Base-by-base conservation (phyloP, 1,140 invertebrate genomes). In the Drosophila sturtevanti region DNA sequence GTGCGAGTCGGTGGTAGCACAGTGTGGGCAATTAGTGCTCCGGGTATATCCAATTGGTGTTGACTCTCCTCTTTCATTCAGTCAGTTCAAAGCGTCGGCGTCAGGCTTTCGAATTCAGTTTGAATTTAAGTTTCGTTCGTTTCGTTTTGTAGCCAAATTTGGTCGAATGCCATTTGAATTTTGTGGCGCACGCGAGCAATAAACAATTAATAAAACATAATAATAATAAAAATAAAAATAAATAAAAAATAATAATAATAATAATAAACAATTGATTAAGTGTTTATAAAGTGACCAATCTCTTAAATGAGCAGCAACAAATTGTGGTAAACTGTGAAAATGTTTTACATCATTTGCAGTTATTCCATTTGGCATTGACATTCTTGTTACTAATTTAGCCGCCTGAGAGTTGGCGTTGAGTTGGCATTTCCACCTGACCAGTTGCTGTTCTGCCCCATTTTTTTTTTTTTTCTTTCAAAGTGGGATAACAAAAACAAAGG, bases 371-470 rank as follows among this genome's bases (percentile, higher is more conserved):
- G 81, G 38, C 74, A 81, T 71, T 81, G 81, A 58, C 77, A 85
- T 87, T 87, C 74, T 72, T 71, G 72, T 72, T 87, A 82, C 38
- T 77, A 74, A 77, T 77, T 77, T 68, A 54, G 67, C 55, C 77
- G 68, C 75, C 58, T 66, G 65, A 69, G 74, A 62, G 10, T 65
- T 14, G 11, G 22, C n/a, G 31, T 31, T 31, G 55, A 11, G 64
- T 37, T 65, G 65, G 37, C 58, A 21, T 64, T 38, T 31, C 65
- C 66, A 37, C 52, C 22, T 44, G 64, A 66, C n/a, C 37, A 22
- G 63, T 68, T 52, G 16, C 7, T 24, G 27, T 41, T 35, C 6
- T 11, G n/a, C 34, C 55, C 27, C 9, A 34, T 16, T 34, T n/a
- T n/a, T n/a, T n/a, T n/a, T n/a, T n/a, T n/a, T n/a, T n/a, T n/a